Evolutionary conservation across 2,888 invertebrate species (phyloP).

Genomic region (Autographa pulchrina): DNA sequence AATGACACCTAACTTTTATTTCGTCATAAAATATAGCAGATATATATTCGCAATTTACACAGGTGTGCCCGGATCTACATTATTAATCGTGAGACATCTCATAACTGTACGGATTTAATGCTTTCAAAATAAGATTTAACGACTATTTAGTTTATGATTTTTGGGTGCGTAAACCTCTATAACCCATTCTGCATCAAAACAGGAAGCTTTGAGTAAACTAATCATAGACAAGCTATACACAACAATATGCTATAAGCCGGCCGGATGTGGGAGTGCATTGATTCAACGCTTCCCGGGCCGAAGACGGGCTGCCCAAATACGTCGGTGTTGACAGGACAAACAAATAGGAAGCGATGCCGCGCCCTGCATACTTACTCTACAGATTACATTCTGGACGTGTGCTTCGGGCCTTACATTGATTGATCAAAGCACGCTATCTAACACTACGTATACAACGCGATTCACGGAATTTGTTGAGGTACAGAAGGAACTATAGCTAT

Average conservation of each 20-base stretch:
- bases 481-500: not conserved
- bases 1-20: not conserved
- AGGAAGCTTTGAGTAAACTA: constrained; percentile 76
- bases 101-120: constrained; percentile 1
- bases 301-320: constrained; percentile 58
- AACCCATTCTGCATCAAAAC: constrained; percentile 61
- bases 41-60: not conserved
- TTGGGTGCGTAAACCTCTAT: constrained; percentile 30
- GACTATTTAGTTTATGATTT: constrained; percentile 23
- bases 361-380: constrained; percentile 42
- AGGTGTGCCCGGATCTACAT: constrained; percentile 17
- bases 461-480: not conserved
- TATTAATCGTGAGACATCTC: constrained; percentile 20
- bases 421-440: constrained; percentile 16
- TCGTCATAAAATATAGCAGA: not conserved
- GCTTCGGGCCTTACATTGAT: constrained; percentile 8
- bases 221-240: constrained; percentile 78
- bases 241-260: constrained; percentile 67
- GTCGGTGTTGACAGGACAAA: constrained; percentile 56
- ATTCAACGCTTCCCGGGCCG: constrained; percentile 67
- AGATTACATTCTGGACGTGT: constrained; percentile 33
- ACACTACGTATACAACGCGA: not conserved
- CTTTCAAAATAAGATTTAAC: constrained; percentile 2
- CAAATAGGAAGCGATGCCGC: constrained; percentile 53
- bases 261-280: constrained; percentile 83